Conservation (phyloP, 2,113 vertebrate genomes). For the Triplophysa dalaica region DNA sequence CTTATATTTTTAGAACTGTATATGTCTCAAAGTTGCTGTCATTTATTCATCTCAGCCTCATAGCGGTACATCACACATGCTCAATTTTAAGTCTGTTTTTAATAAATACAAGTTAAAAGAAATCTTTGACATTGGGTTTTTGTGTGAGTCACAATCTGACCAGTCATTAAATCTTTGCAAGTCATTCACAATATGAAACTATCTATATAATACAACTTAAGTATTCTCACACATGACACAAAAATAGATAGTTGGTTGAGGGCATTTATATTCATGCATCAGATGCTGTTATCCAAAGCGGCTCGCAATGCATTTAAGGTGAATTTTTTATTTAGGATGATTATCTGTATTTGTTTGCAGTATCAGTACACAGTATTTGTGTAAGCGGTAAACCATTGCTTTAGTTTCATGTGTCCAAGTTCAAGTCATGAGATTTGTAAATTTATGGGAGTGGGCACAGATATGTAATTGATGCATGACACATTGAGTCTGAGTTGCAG, state of each 20-base stretch:
- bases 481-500: constrained; percentile 70
- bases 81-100: neutral
- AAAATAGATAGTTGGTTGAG: too few species aligned
- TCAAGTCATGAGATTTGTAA: neutral
- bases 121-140: neutral
- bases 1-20: neutral
- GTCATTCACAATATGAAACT: too few species aligned
- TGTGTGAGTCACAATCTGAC: neutral
- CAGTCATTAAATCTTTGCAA: neutral
- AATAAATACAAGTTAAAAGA: neutral
- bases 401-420: neutral
- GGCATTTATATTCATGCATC: neutral
- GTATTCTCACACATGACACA: neutral
- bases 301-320: too few species aligned
- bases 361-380: neutral
- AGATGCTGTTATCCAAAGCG: too few species aligned
- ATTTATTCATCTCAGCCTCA: neutral
- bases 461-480: constrained; percentile 72
- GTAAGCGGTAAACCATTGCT: neutral
- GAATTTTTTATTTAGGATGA: too few species aligned
- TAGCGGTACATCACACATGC: neutral
- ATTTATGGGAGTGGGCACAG: constrained; percentile 53
- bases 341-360: too few species aligned
- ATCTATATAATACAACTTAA: neutral
- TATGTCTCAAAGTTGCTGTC: neutral